Evolutionary conservation across 2,113 vertebrate genomes (phyloP).

Genomic region (Phycodurus eques): DNA sequence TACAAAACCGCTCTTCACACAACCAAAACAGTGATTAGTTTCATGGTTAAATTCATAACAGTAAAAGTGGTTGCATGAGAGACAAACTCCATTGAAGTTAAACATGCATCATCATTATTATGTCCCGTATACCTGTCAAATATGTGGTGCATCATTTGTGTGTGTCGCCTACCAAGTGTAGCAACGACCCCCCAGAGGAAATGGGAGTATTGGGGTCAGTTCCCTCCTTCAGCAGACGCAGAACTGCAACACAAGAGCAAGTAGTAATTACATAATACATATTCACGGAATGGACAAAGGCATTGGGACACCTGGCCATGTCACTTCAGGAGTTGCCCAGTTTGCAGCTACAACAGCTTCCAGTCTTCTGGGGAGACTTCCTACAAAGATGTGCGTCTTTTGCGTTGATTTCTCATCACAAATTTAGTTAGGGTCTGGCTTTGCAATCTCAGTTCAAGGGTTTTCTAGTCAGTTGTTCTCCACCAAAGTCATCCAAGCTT

Average conservation of each 20-base stretch:
- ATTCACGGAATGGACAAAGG: neutral
- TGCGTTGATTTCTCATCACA: too few species aligned
- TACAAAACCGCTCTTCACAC: neutral
- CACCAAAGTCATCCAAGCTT: too few species aligned
- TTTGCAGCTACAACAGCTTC: too few species aligned
- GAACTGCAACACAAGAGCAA: slow-evolving; percentile 75
- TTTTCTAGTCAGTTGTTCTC: too few species aligned
- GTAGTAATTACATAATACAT: neutral
- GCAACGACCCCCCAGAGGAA: slow-evolving; percentile 86
- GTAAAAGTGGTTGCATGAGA: neutral
- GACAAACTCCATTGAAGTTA: neutral
- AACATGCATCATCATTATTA: neutral
- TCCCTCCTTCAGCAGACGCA: slow-evolving; percentile 87
- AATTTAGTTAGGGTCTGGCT: too few species aligned
- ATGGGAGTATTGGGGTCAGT: slow-evolving; percentile 74
- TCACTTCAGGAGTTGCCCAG: neutral
- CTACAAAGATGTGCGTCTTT: too few species aligned
- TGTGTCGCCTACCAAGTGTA: slow-evolving; percentile 86
- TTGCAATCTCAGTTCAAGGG: too few species aligned
- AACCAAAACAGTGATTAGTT: neutral
- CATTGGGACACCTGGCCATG: neutral
- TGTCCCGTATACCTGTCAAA: neutral
- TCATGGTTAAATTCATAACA: neutral
- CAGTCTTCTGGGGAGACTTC: too few species aligned
- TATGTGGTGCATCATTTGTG: neutral